Conservation (phyloP, 2,888 invertebrate genomes). For the Erebia ligea region DNA sequence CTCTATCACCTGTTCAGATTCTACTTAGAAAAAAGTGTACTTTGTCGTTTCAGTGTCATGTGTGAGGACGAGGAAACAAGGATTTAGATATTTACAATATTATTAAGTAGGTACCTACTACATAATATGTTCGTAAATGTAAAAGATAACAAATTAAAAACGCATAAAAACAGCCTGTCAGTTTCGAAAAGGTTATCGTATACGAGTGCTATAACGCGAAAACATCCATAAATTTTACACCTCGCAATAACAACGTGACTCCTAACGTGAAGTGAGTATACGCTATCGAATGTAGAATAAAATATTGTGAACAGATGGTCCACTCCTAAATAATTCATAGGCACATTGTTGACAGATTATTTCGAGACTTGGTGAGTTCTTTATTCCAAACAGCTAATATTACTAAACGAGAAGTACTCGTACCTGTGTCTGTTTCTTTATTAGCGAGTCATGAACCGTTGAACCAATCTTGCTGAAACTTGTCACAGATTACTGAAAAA, state of each 20-base stretch:
- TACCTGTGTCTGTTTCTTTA: not conserved
- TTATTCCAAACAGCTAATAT: not conserved
- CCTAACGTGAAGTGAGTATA: conserved; percentile 25
- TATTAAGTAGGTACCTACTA: not conserved
- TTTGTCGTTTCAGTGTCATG: no score
- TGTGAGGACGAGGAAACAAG: no score
- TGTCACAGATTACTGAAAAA: not conserved
- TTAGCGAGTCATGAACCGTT: not conserved
- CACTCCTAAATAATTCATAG: conserved; percentile 5
- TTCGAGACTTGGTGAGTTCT: not conserved
- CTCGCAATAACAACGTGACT: conserved; percentile 24
- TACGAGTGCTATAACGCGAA: conserved; percentile 16
- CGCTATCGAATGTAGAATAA: conserved; percentile 28
- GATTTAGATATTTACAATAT: no score
- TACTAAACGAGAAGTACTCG: not conserved
- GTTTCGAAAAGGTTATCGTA: conserved; percentile 11
- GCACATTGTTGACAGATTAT: conserved; percentile 1
- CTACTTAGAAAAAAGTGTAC: no score
- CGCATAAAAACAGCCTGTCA: conserved; percentile 10
- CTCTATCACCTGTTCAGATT: no score
- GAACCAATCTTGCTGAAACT: not conserved
- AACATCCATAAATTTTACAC: conserved; percentile 25
- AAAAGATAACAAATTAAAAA: not conserved
- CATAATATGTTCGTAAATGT: not conserved
- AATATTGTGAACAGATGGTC: conserved; percentile 18